Conservation (phyloP, 2,888 invertebrate genomes). For the Phorcus lineatus region DNA sequence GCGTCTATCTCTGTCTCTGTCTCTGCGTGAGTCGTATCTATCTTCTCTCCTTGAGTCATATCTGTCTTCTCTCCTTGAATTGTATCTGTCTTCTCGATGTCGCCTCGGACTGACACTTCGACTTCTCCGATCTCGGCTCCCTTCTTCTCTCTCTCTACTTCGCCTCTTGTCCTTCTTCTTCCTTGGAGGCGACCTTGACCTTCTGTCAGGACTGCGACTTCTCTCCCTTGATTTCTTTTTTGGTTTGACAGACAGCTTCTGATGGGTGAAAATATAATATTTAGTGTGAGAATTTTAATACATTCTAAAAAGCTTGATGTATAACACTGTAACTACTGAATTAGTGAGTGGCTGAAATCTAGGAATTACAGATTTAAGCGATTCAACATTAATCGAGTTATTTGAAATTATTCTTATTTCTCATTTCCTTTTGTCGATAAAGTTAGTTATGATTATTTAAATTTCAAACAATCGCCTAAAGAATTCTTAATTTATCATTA, state of each 20-base stretch:
- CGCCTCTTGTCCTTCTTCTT: not conserved
- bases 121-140: slow-evolving; percentile 5
- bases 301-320: too few species aligned
- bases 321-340: too few species aligned
- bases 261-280: not conserved
- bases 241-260: not conserved
- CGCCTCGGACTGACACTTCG: not conserved
- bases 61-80: not conserved
- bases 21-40: not conserved
- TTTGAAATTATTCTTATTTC: too few species aligned
- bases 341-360: too few species aligned
- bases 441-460: too few species aligned
- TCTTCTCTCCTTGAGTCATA: not conserved
- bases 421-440: too few species aligned
- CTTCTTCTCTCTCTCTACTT: slow-evolving; percentile 17
- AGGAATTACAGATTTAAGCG: too few species aligned
- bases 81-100: not conserved
- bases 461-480: too few species aligned
- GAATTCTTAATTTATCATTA: too few species aligned
- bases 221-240: not conserved
- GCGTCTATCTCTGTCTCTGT: not conserved
- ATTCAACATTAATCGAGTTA: too few species aligned
- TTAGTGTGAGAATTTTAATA: not conserved
- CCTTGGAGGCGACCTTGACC: slow-evolving; percentile 32
- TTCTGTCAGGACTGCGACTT: slow-evolving; percentile 11